Evolutionary conservation across 2,888 invertebrate species (phyloP).

Genomic region (Orthosia gracilis): DNA sequence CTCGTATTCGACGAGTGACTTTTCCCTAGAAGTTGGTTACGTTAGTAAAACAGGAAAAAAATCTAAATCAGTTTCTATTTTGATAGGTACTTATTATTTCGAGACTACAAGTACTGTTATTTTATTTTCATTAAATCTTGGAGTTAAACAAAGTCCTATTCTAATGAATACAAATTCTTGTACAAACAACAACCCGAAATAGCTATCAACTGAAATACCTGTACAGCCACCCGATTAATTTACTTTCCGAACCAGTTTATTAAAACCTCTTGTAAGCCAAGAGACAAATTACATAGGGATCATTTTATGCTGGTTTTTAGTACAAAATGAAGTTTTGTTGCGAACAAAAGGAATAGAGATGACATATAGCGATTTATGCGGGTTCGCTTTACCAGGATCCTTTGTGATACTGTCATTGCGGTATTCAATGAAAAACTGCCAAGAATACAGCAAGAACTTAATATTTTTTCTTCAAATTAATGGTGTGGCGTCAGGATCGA

Average conservation of each 20-base stretch:
- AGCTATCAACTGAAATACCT: constrained; percentile 56
- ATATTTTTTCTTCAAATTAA: constrained; percentile 38
- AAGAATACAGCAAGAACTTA: constrained; percentile 39
- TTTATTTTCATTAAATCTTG: constrained; percentile 6
- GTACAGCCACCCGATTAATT: constrained; percentile 60
- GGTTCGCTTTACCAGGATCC: constrained; percentile 65
- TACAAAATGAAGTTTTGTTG: constrained; percentile 77
- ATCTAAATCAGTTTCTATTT: background rate
- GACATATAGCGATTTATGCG: constrained; percentile 82
- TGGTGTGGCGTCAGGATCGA: background rate
- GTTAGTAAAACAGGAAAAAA: no score
- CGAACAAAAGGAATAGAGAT: constrained; percentile 78
- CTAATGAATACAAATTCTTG: constrained; percentile 55
- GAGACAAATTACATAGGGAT: constrained; percentile 20
- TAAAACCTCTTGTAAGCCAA: constrained; percentile 15
- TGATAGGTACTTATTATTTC: background rate
- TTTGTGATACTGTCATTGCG: constrained; percentile 77
- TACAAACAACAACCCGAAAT: constrained; percentile 42
- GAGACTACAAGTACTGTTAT: background rate
- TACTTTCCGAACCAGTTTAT: constrained; percentile 51
- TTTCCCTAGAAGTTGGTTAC: no score
- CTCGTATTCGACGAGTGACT: no score
- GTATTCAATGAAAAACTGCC: constrained; percentile 74
- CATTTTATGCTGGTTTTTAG: constrained; percentile 62
- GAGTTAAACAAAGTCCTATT: background rate